Evolutionary conservation across 2,113 vertebrate genomes (phyloP), one percentile per base, ranked within the genome.

Genomic region (Acinonyx jubatus): DNA sequence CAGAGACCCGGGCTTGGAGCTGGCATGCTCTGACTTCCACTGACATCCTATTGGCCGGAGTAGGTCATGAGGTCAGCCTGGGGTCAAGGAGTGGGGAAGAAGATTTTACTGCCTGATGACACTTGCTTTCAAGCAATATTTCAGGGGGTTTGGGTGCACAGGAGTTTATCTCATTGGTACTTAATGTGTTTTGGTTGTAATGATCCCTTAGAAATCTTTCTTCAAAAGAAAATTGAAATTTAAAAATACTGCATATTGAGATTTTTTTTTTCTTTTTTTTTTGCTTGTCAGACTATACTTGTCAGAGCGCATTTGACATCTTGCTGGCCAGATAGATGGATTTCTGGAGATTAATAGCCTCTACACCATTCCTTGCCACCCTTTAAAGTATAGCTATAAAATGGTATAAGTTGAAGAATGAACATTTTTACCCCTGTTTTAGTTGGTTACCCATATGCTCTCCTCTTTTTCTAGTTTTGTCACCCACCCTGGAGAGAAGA

Each of bases 181-280:
- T 63, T 80, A 66, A 96, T 74, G 4, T 5, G 76, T 87, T 85
- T 71, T 33, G 23, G 38, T 57, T 45, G 38, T 36, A 19, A 66
- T 63, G 11, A 80, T 95, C 31, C 31, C 33, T 94, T 95, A 45
- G n/a, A 66, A 81, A 68, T 83, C 12, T 61, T 48, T 48, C 33
- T 82, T 90, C 61, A 41, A 74, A 97, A 91, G 23, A 84, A 90
- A 89, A 50, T 36, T 82, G 84, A 89, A 69, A 86, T 3, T 63
- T 74, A 65, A 95, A 89, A 89, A 48, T 82, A 82, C 8, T 86
- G 89, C 19, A 38, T 73, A 55, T 19, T 89, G 57, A 87, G 78
- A 52, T 89, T 91, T 91, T 94, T 81, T 13, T 61, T 23, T 41
- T 38, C n/a, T 38, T 38, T 3, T 91, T 94, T 81, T 13, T 61